A percentile compares a stretch with the other conserved stretches of the same genome.
These are phyloP conservation scores for Petrocephalus sullivani DNA, from an alignment of 2,797 vertebrate genomes.

Conservation along the genomic window DNA sequence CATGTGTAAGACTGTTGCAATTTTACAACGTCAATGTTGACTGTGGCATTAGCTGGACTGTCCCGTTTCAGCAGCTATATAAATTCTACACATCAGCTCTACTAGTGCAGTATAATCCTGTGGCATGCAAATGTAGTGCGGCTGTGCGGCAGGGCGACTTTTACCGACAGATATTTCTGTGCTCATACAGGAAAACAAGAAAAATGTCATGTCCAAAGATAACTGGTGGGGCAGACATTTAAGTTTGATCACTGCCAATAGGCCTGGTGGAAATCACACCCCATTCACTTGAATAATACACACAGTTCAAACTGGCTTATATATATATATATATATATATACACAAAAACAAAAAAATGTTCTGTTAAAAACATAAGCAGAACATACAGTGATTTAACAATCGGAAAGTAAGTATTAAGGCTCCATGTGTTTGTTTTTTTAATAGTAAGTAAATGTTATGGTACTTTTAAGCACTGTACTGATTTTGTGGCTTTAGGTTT, in stretches of 20 bases:
- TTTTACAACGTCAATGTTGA: slow-evolving; percentile 6
- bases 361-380: neutral
- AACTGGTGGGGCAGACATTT: neutral
- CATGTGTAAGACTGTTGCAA: neutral
- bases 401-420: slow-evolving; percentile 21
- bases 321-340: neutral
- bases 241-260: neutral
- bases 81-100: neutral
- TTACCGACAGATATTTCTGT: neutral
- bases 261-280: neutral
- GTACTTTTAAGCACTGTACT: slow-evolving; percentile 33
- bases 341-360: neutral
- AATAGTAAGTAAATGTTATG: slow-evolving; percentile 37
- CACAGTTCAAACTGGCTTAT: neutral
- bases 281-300: neutral
- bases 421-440: slow-evolving; percentile 44
- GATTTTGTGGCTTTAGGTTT: slow-evolving; percentile 30
- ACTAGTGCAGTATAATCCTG: neutral
- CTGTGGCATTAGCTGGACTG: neutral
- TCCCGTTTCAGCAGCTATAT: neutral
- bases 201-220: neutral
- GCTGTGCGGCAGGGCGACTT: neutral
- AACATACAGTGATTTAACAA: neutral
- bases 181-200: neutral
- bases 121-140: neutral